Base-by-base conservation (phyloP, 2,113 vertebrate genomes). In the Callaeas wilsoni region DNA sequence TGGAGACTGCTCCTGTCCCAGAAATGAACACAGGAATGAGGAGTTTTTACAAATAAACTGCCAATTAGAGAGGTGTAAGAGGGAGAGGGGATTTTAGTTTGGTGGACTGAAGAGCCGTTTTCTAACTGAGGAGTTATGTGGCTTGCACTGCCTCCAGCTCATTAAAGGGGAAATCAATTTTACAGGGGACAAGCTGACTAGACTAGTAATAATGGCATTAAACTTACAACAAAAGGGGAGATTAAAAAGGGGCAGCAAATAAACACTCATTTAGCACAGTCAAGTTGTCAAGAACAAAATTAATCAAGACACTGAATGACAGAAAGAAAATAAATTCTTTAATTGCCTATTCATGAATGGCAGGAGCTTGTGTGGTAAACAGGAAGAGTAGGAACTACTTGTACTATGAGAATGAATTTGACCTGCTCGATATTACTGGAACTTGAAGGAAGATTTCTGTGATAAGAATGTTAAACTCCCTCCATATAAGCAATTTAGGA, bases 321-420 rank as follows among this genome's bases (percentile, higher is more conserved):
- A 93, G 44, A 83, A 90, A 80, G 90, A 90, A 90, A 96, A 96
- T 69, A 96, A 96, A 96, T 96, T 96, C 71, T 97, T 96, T 96
- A 96, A 96, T 93, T 95, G 87, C 59, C 47, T 77, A 39, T 86
- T 90, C 78, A 70, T 80, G 79, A 96, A 88, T 95, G 93, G 79
- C 82, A 93, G 68, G 37, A 88, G 67, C 63, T 79, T 84, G 42
- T 69, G 56, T n/a, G 22, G 63, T 88, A 91, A 96, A 93, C 68
- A 92, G 37, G 42, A 88, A 75, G 44, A 89, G 50, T 20, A 79
- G 59, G 42, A 95, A 75, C 60, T 88, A 30, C 47, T 84, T 13
- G 5, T 67, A 86, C 56, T 57, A 59, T 42, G 17, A 88, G 68
- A 76, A 85, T 1, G 8, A 83, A 85, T 95, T 94, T 88, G 55